Conservation (phyloP, 2,888 invertebrate species). For the Drosophila koepferae region DNA sequence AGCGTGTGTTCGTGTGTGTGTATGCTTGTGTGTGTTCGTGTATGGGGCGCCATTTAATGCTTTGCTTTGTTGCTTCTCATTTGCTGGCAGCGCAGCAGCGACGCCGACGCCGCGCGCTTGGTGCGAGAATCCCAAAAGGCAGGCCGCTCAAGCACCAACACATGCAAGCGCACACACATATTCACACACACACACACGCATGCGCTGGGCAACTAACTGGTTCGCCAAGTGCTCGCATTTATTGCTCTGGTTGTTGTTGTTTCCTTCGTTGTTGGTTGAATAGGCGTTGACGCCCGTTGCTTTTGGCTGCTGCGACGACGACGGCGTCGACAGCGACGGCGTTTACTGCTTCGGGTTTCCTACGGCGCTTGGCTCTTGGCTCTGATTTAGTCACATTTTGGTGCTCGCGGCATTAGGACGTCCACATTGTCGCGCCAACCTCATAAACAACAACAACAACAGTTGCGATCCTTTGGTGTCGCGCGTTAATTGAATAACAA, state of each 20-base stretch:
- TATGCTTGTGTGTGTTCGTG: constrained; percentile 38
- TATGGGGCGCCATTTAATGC: constrained; percentile 83
- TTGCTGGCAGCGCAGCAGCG: constrained; percentile 55
- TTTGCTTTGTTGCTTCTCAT: constrained; percentile 67
- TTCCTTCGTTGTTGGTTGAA: constrained; percentile 33
- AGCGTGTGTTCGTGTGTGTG: neutral
- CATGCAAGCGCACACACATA: neutral
- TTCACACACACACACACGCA: constrained; percentile 48
- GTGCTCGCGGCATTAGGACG: constrained; percentile 84
- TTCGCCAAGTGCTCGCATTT: constrained; percentile 62
- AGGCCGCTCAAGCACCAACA: constrained; percentile 14
- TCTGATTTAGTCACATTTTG: constrained; percentile 83
- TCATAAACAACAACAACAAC: constrained; percentile 7
- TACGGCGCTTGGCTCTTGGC: constrained; percentile 70
- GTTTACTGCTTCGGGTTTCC: constrained; percentile 53
- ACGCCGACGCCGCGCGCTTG: constrained; percentile 52
- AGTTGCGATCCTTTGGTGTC: constrained; percentile 70
- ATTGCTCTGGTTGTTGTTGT: constrained; percentile 29
- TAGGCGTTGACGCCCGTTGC: constrained; percentile 64
- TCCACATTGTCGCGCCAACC: constrained; percentile 51
- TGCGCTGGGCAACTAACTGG: constrained; percentile 68
- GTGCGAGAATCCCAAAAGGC: constrained; percentile 72
- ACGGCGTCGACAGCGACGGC: constrained; percentile 45
- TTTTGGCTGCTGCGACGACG: constrained; percentile 30
- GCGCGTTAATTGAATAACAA: constrained; percentile 46